Percentiles rank a stretch among this genome's conserved stretches.
Conservation (phyloP, 35 echinoderm and acorn worm genomes). For the Apostichopus japonicus region DNA sequence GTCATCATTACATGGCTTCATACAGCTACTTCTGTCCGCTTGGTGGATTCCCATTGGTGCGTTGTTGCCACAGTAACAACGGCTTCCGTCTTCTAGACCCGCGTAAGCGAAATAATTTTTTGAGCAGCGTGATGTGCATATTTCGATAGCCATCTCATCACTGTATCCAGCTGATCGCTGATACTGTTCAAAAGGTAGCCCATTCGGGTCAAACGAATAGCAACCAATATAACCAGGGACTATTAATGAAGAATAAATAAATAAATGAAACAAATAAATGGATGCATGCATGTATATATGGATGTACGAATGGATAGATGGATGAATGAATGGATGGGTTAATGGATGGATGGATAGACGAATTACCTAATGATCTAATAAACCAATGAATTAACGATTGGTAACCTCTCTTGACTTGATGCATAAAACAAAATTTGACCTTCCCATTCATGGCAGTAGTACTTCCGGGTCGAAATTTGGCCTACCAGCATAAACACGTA, state of each 20-base stretch:
- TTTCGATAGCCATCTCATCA: slow-evolving; percentile 31
- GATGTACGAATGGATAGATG: neutral
- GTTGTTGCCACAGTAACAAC: slow-evolving; percentile 30
- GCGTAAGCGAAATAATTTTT: neutral
- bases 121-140: neutral
- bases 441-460: too few species aligned
- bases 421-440: too few species aligned
- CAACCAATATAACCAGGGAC: slow-evolving; percentile 26
- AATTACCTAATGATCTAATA: too few species aligned
- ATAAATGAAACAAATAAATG: neutral
- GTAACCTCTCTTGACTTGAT: too few species aligned
- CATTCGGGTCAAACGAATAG: neutral
- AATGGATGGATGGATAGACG: too few species aligned
- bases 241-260: neutral
- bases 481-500: too few species aligned
- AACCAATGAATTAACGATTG: too few species aligned
- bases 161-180: neutral
- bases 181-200: neutral
- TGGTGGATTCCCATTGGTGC: neutral
- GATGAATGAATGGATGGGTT: too few species aligned
- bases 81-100: slow-evolving; percentile 16
- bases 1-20: slow-evolving; percentile 37
- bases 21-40: neutral
- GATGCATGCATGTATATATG: neutral
- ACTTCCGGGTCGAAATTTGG: too few species aligned